These are phyloP conservation scores for Boulengeromyrus knoepffleri DNA, from an alignment of 2,113 vertebrate genomes.

Conservation along the genomic window DNA sequence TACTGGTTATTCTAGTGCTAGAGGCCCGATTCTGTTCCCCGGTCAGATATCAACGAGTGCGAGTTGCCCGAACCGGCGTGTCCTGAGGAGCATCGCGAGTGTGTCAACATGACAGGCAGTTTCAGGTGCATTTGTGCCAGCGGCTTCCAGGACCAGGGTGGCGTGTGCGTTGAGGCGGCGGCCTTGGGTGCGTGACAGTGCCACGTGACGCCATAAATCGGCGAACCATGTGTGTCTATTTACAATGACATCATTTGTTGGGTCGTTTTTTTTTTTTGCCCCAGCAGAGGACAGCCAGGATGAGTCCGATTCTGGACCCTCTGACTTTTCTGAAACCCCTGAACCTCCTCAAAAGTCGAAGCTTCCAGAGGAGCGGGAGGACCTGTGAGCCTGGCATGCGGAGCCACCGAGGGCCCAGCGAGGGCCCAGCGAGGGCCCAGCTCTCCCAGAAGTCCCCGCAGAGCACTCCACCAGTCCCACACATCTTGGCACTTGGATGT, in stretches of 20 bases:
- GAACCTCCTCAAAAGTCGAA: background rate
- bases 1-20: background rate
- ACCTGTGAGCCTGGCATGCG: constrained; percentile 42
- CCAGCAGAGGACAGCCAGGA: constrained; percentile 35
- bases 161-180: constrained; percentile 53
- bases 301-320: background rate
- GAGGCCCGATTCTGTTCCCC: background rate
- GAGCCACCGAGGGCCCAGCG: background rate
- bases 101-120: constrained; percentile 74
- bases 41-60: constrained; percentile 79
- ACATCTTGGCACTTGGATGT: background rate
- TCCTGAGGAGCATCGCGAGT: constrained; percentile 60
- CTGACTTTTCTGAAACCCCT: background rate
- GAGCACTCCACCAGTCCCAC: background rate
- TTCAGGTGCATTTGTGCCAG: constrained; percentile 69
- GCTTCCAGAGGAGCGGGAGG: constrained; percentile 30
- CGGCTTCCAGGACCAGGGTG: constrained; percentile 68
- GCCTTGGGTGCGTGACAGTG: background rate
- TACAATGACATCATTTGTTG: background rate
- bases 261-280: background rate
- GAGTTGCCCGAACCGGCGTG: constrained; percentile 57
- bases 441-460: background rate
- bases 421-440: background rate
- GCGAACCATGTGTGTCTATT: background rate
- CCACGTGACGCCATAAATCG: background rate